Conservation (phyloP, 2,797 vertebrate genomes). For the Fundulus diaphanus region DNA sequence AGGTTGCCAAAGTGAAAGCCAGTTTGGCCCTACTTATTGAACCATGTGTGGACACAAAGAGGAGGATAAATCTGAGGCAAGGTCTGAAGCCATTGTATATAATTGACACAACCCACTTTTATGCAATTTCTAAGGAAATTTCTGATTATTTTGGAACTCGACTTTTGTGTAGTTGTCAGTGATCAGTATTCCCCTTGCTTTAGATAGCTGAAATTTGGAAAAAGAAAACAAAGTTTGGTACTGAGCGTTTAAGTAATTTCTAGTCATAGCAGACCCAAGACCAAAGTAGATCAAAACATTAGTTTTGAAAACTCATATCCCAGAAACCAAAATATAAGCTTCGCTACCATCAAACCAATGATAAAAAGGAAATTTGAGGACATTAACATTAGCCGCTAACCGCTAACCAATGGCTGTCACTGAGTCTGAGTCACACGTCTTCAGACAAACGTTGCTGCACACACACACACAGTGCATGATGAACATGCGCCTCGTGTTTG, state of each 20-base stretch:
- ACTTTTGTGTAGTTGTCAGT: not conserved
- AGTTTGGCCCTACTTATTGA: conserved; percentile 54
- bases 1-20: conserved; percentile 62
- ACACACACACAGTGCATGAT: no score
- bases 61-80: conserved; percentile 56
- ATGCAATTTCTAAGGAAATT: conserved; percentile 2
- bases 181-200: not conserved
- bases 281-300: no score
- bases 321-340: no score
- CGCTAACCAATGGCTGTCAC: no score
- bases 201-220: not conserved
- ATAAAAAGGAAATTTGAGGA: no score
- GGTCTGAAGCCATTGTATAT: conserved; percentile 30
- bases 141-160: not conserved
- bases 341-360: no score
- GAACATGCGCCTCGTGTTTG: no score
- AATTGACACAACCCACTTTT: conserved; percentile 5
- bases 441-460: no score
- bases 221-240: not conserved
- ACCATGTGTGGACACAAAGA: conserved; percentile 50
- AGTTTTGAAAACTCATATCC: no score
- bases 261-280: not conserved
- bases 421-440: no score
- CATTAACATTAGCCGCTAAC: no score
- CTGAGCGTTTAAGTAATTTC: not conserved